phyloP scores from a whole-genome alignment of 2,797 vertebrate species.

The Cryptoblepharus egeriae region DNA sequence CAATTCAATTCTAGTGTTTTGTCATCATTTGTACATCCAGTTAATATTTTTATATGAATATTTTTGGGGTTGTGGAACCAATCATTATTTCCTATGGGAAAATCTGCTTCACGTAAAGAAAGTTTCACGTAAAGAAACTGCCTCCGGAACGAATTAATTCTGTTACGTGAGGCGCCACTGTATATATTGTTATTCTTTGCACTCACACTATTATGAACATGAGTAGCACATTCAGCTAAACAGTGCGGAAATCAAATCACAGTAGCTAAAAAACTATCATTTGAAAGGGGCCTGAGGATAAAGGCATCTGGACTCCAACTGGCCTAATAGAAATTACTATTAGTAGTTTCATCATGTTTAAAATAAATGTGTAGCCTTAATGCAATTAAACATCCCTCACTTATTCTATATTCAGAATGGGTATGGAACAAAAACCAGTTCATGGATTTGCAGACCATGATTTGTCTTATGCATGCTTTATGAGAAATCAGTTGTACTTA shows the following conservation, averaged over 20 bases:
- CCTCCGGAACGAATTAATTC: too few relatives aligned
- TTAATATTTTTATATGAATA: too few relatives aligned
- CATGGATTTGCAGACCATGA: not conserved
- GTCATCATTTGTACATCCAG: too few relatives aligned
- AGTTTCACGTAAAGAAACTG: too few relatives aligned
- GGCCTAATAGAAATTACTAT: too few relatives aligned
- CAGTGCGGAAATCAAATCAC: not conserved
- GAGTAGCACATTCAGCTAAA: not conserved
- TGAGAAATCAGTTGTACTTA: too few relatives aligned
- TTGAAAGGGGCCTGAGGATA: not conserved
- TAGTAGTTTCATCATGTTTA: not conserved
- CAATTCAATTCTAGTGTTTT: too few relatives aligned
- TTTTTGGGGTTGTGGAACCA: too few relatives aligned
- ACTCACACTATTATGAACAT: not conserved
- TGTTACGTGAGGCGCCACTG: too few relatives aligned
- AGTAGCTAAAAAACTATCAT: not conserved
- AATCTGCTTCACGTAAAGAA: too few relatives aligned
- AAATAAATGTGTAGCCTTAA: not conserved
- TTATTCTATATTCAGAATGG: not conserved
- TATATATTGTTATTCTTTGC: not conserved
- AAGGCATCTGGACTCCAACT: not conserved
- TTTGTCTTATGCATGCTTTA: too few relatives aligned
- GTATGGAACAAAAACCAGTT: not conserved
- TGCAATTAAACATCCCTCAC: not conserved
- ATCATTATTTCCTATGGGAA: too few relatives aligned